Conservation (phyloP, 2,888 invertebrate genomes). For the Cylloceria caligata region DNA sequence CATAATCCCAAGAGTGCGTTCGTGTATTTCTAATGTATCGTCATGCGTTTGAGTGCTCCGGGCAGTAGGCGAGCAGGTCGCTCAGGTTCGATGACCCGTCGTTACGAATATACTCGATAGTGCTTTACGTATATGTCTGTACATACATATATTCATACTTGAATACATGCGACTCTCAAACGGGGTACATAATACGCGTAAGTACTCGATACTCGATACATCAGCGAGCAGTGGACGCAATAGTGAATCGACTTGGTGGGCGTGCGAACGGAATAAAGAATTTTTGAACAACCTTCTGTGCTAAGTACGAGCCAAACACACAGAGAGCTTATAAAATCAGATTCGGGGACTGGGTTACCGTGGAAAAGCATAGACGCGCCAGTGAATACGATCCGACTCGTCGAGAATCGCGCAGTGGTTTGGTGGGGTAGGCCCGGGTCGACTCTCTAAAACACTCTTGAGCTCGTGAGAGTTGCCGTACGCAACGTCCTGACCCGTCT, state of each 20-base stretch:
- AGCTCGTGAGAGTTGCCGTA: conserved; percentile 33
- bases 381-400: conserved; percentile 24
- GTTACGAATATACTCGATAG: conserved; percentile 49
- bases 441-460: conserved; percentile 69
- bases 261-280: conserved; percentile 10
- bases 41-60: conserved; percentile 29
- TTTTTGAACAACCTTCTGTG: not conserved
- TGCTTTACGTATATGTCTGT: conserved; percentile 41
- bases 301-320: conserved; percentile 3
- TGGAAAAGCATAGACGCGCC: conserved; percentile 38
- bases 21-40: not conserved
- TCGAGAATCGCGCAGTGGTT: conserved; percentile 67
- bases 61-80: conserved; percentile 61
- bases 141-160: conserved; percentile 28
- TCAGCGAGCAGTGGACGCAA: conserved; percentile 18
- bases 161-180: conserved; percentile 27
- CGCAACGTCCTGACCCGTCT: not conserved
- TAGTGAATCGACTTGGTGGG: not conserved
- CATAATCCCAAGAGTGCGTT: conserved; percentile 5
- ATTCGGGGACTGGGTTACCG: conserved; percentile 52
- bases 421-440: conserved; percentile 78
- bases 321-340: conserved; percentile 29
- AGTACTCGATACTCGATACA: conserved; percentile 37
- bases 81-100: conserved; percentile 62
- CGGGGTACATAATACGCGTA: conserved; percentile 36